These are phyloP conservation scores for Buathra laborator DNA, from an alignment of 2,888 invertebrate genomes.

Conservation along the genomic window DNA sequence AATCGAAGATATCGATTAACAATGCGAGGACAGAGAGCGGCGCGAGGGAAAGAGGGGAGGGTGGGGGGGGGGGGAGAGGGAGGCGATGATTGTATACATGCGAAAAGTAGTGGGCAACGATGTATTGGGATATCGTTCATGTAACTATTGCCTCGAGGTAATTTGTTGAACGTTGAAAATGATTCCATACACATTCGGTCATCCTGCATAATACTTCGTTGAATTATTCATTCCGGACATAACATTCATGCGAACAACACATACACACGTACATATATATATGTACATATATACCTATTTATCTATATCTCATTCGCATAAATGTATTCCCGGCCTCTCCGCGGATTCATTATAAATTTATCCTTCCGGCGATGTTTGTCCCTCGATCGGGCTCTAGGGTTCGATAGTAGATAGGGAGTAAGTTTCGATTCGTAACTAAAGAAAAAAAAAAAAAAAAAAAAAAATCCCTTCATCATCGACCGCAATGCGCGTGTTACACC, in stretches of 20 bases:
- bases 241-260: slow-evolving; percentile 24
- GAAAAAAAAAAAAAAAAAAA: no score
- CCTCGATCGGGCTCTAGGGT: background rate
- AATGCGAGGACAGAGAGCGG: no score
- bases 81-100: background rate
- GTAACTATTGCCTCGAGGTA: slow-evolving; percentile 50
- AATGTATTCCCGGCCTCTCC: slow-evolving; percentile 42
- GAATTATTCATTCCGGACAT: slow-evolving; percentile 57
- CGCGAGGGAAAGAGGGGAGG: no score
- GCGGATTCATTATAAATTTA: slow-evolving; percentile 43
- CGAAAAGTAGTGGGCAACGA: background rate
- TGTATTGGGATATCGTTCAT: slow-evolving; percentile 1
- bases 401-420: background rate
- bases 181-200: slow-evolving; percentile 40
- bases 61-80: background rate
- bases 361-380: slow-evolving; percentile 29
- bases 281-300: background rate
- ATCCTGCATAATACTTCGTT: slow-evolving; percentile 45
- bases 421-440: background rate
- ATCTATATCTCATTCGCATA: slow-evolving; percentile 46
- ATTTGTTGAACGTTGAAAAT: slow-evolving; percentile 56
- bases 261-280: background rate
- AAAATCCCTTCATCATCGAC: background rate
- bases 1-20: no score
- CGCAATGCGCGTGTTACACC: background rate